phyloP scores from a whole-genome alignment of 2,888 invertebrate genomes.

The Caenorhabditis wallacei region DNA sequence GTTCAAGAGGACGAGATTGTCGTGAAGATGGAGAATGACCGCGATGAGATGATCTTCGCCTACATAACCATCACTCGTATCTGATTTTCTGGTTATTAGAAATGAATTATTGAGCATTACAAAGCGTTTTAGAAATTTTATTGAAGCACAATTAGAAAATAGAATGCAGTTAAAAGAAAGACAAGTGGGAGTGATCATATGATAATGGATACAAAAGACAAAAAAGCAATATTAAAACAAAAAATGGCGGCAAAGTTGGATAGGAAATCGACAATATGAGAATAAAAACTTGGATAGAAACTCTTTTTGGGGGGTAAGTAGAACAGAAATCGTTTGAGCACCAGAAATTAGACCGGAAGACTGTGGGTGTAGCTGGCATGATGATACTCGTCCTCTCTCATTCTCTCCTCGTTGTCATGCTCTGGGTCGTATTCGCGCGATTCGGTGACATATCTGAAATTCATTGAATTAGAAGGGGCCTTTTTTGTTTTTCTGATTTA shows the following conservation, averaged over 20 bases:
- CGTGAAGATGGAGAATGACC: constrained; percentile 2
- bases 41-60: neutral
- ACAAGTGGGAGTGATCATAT: constrained; percentile 35
- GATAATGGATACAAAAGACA: neutral
- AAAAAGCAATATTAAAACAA: neutral
- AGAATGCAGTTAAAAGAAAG: constrained; percentile 18
- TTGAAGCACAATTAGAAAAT: constrained; percentile 5
- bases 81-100: neutral
- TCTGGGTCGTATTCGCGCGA: constrained; percentile 63
- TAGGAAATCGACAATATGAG: constrained; percentile 18
- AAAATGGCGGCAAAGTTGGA: constrained; percentile 48
- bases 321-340: neutral
- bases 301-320: constrained; percentile 3
- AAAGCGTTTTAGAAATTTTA: constrained; percentile 5
- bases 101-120: constrained; percentile 21
- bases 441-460: constrained; percentile 68
- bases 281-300: neutral
- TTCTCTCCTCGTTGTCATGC: constrained; percentile 62
- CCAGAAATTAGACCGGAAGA: constrained; percentile 59
- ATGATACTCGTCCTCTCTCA: constrained; percentile 68
- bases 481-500: constrained; percentile 7
- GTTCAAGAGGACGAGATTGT: neutral
- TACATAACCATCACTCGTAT: constrained; percentile 5
- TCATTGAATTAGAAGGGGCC: neutral
- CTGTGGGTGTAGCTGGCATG: constrained; percentile 69